phyloP scores from a whole-genome alignment of 2,113 vertebrate species.

The Tenrec ecaudatus region DNA sequence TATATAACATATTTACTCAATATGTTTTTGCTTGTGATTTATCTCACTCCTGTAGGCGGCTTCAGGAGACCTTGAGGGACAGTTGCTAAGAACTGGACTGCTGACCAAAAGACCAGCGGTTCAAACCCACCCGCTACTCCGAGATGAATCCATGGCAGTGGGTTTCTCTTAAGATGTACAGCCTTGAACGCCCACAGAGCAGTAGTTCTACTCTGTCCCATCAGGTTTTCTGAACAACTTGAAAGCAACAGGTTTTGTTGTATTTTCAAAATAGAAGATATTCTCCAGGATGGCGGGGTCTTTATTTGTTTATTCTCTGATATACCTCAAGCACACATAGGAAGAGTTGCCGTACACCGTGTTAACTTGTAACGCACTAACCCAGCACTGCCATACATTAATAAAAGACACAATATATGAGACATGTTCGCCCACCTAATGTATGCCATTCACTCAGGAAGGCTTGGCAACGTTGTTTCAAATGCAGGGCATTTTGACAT shows the following conservation, averaged over 20 bases:
- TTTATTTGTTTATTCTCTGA: conserved; percentile 28
- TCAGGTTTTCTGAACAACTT: background rate
- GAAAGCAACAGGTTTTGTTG: background rate
- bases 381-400: conserved; percentile 21
- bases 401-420: background rate
- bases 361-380: conserved; percentile 48
- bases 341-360: background rate
- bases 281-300: background rate
- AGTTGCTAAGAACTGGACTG: background rate
- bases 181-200: background rate
- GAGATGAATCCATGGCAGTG: background rate
- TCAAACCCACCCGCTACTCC: background rate
- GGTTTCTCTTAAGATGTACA: background rate
- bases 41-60: background rate
- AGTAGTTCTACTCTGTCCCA: background rate
- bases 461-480: conserved; percentile 10
- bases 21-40: background rate
- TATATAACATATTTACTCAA: background rate
- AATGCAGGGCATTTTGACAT: background rate
- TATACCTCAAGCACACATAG: background rate
- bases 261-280: background rate
- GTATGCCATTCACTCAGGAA: background rate
- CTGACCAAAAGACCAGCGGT: background rate
- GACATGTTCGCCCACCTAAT: background rate
- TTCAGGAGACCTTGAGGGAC: background rate